Evolutionary conservation across 2,113 vertebrate genomes (phyloP), one percentile per base, ranked within the genome.

Genomic region (Thalassarche chlororhynchos): DNA sequence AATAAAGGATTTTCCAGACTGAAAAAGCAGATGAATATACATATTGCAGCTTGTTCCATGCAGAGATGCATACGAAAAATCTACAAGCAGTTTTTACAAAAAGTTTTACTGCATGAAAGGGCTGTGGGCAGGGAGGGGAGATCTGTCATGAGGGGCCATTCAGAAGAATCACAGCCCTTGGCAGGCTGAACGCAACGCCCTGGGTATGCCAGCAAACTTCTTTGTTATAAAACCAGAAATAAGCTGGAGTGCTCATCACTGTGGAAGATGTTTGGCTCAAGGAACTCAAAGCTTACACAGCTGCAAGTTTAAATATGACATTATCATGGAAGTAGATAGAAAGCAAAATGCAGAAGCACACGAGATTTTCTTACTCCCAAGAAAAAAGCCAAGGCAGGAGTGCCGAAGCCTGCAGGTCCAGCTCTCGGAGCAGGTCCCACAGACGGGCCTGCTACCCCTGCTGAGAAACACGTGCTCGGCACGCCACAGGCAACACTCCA

Each of bases 351-450:
- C 68, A 81, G 17, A 29, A 84, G 72, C 25, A 38, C 26, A 25
- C 5, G 61, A 68, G 28, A 42, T 19, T 17, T 29, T 32, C 79
- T 61, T 28, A 44, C 18, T 38, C 31, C 64, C 47, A 20, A 32
- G 47, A 44, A 40, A 38, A 49, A 18, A 15, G 24, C 9, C 5
- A 2, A 49, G 55, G 55, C 5, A 0, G 23, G 21, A 52, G 38
- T 2, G 17, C 34, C 3, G 2, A 12, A n/a, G 6, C 32, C 34
- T 1, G 1, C 21, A 3, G 34, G 29, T 6, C 17, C 2, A 1
- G 76, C 40, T 52, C 52, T 60, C 0, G 0, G 42, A 11, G 32
- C 15, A 20, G 29, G 38, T 40, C 72, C 71, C 12, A 0, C 25
- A 8, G 40, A 5, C 1, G 4, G 28, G 14, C 42, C 60, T 13